Conservation (phyloP, 37 sponge, comb jelly and placozoan species). For the Theonella swinhoei region DNA sequence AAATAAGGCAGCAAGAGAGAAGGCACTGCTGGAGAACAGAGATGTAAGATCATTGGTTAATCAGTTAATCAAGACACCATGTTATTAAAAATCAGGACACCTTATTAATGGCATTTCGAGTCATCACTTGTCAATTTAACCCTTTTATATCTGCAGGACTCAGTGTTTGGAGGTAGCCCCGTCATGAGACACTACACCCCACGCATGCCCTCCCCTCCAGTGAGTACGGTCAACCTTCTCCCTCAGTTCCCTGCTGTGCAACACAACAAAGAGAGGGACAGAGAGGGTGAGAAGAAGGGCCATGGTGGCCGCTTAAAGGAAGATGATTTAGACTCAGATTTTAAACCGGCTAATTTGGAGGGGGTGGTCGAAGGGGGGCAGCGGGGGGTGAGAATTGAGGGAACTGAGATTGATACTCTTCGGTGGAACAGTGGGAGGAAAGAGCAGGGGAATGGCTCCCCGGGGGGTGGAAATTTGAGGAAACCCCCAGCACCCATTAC, state of each 20-base stretch:
- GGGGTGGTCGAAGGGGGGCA: too few species aligned
- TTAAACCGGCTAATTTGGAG: too few species aligned
- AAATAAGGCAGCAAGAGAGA: constrained; percentile 74
- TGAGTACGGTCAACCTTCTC: not conserved
- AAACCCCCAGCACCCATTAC: too few species aligned
- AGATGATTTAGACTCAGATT: too few species aligned
- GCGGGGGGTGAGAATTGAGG: too few species aligned
- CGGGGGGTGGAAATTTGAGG: too few species aligned
- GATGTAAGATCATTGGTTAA: constrained; percentile 34
- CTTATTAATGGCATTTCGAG: too few species aligned
- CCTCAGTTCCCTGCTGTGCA: not conserved
- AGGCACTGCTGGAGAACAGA: constrained; percentile 59
- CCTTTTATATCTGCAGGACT: constrained; percentile 46
- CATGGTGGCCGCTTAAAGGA: too few species aligned
- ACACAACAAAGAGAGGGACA: not conserved
- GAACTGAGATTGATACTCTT: too few species aligned
- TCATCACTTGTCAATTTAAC: not conserved
- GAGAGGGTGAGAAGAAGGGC: not conserved
- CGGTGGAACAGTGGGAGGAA: too few species aligned
- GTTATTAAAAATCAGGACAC: too few species aligned
- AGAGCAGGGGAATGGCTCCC: too few species aligned
- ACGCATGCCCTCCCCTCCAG: not conserved
- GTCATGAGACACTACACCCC: not conserved
- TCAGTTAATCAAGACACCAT: not conserved
- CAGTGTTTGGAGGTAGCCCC: constrained; percentile 72